Conservation (phyloP, 1,140 invertebrate species). For the Zaprionus kolodkinae region DNA sequence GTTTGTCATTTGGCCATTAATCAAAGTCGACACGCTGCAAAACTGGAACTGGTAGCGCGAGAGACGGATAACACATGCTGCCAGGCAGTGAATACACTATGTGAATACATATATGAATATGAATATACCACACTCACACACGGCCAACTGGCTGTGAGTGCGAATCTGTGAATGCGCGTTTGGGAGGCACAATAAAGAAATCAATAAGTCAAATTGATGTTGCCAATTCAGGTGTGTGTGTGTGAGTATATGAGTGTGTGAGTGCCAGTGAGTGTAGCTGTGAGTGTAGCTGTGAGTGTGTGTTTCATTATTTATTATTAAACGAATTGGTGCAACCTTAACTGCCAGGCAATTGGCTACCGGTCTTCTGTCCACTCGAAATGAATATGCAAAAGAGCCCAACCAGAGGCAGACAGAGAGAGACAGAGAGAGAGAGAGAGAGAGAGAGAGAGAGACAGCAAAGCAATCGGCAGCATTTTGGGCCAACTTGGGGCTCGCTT, state of each 20-base stretch:
- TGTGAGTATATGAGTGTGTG: conserved; percentile 7
- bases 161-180: background rate
- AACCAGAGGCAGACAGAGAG: background rate
- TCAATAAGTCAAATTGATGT: conserved; percentile 68
- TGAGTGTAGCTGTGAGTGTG: conserved; percentile 11
- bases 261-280: background rate
- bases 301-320: conserved; percentile 82
- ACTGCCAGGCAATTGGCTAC: conserved; percentile 82
- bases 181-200: conserved; percentile 63
- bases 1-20: conserved; percentile 45
- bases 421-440: background rate
- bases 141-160: background rate
- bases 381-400: conserved; percentile 74
- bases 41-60: conserved; percentile 8
- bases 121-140: background rate
- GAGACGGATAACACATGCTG: conserved; percentile 6
- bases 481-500: background rate
- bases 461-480: conserved; percentile 23
- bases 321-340: conserved; percentile 81
- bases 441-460: background rate
- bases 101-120: background rate
- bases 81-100: background rate
- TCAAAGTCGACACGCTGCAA: conserved; percentile 54
- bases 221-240: background rate
- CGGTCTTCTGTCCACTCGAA: conserved; percentile 69